Conservation (phyloP, 2,888 invertebrate genomes). For the Ophion slaviceki region DNA sequence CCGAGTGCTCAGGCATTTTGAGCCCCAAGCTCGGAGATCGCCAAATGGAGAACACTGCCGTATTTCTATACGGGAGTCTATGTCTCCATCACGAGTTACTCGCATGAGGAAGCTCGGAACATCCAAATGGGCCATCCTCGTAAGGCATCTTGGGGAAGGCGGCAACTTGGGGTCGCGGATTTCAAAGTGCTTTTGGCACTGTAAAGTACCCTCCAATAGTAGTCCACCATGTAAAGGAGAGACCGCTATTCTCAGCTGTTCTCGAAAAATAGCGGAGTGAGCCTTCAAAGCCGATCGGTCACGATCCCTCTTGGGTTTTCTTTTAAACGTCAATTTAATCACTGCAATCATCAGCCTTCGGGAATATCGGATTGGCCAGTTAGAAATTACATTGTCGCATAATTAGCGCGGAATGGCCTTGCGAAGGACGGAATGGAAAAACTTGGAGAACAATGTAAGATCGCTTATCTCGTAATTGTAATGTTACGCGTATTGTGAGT, state of each 20-base stretch:
- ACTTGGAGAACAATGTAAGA: not conserved
- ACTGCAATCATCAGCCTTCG: too few species aligned
- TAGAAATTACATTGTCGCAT: not conserved
- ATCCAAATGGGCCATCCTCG: not conserved
- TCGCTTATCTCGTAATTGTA: conserved; percentile 11
- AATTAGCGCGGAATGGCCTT: not conserved
- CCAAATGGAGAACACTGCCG: too few species aligned
- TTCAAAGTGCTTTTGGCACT: too few species aligned
- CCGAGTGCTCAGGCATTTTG: not conserved
- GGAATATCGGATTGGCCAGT: not conserved
- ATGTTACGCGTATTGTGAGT: conserved; percentile 27
- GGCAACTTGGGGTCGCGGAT: too few species aligned
- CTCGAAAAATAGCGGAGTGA: not conserved
- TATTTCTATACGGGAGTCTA: too few species aligned
- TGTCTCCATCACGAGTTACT: too few species aligned
- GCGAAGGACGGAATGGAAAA: not conserved
- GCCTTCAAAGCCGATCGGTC: not conserved
- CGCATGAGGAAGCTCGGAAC: not conserved
- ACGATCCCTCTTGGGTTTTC: not conserved
- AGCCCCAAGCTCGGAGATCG: too few species aligned
- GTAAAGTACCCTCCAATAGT: too few species aligned
- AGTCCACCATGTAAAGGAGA: too few species aligned
- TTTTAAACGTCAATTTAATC: not conserved
- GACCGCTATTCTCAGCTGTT: too few species aligned
- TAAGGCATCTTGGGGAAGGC: not conserved